Conservation (phyloP, 2,888 invertebrate genomes). For the Periphyllus acericola region DNA sequence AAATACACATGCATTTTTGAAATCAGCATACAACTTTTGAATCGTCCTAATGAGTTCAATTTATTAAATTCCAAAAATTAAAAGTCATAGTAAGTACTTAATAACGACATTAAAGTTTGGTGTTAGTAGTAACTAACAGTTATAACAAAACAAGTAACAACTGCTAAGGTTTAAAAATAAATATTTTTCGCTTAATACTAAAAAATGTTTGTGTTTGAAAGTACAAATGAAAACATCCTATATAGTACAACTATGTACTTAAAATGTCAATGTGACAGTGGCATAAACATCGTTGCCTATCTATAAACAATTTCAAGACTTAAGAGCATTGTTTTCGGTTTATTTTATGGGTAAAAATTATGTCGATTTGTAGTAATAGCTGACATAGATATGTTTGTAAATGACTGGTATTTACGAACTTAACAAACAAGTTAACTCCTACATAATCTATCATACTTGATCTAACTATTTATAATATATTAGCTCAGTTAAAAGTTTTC, state of each 20-base stretch:
- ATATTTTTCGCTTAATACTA: not conserved
- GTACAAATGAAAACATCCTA: not conserved
- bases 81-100: not conserved
- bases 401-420: not conserved
- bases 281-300: not conserved
- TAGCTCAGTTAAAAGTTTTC: too few species aligned
- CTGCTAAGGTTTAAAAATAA: not conserved
- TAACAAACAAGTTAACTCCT: too few species aligned
- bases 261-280: not conserved
- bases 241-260: not conserved
- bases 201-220: not conserved
- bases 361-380: too few species aligned
- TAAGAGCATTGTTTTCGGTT: too few species aligned
- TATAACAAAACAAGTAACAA: not conserved
- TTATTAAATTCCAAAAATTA: too few species aligned
- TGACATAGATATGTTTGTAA: too few species aligned
- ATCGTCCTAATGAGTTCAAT: too few species aligned
- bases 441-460: too few species aligned
- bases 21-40: too few species aligned
- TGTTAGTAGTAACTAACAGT: not conserved
- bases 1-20: too few species aligned
- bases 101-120: not conserved
- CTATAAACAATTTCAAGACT: too few species aligned
- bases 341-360: not conserved
- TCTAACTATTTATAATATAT: too few species aligned